phyloP scores from a whole-genome alignment of 2,888 invertebrate species.

The Carabus problematicus region DNA sequence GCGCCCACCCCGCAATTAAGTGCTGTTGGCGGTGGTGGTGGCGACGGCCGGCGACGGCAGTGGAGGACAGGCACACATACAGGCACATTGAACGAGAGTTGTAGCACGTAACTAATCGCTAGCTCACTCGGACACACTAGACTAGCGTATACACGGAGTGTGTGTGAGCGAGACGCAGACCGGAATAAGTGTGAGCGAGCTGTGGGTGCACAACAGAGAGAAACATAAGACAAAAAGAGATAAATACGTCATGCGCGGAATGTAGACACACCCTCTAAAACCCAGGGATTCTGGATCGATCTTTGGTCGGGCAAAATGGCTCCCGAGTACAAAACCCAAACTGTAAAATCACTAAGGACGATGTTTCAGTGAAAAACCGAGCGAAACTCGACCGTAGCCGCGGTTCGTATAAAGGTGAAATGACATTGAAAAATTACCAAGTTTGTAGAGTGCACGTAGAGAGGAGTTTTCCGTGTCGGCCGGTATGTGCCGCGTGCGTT shows the following conservation, averaged over 20 bases:
- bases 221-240: conserved; percentile 60
- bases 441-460: conserved; percentile 52
- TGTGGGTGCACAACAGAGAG: conserved; percentile 55
- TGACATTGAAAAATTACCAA: conserved; percentile 58
- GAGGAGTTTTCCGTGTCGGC: conserved; percentile 55
- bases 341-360: conserved; percentile 59
- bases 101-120: not conserved
- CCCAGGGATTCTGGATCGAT: conserved; percentile 57
- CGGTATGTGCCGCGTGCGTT: conserved; percentile 54
- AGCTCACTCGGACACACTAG: not conserved
- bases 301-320: conserved; percentile 60
- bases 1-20: conserved; percentile 38
- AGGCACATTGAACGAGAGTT: conserved; percentile 20
- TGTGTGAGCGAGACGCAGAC: conserved; percentile 44
- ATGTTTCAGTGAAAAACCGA: conserved; percentile 47
- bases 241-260: conserved; percentile 60
- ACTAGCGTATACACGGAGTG: conserved; percentile 38
- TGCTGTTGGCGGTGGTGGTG: conserved; percentile 1
- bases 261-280: conserved; percentile 55
- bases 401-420: conserved; percentile 56
- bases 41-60: conserved; percentile 24
- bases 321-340: conserved; percentile 58
- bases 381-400: conserved; percentile 56
- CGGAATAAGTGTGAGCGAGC: conserved; percentile 45
- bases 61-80: conserved; percentile 11